Conservation (phyloP, 2,113 vertebrate species). For the Glaucidium brasilianum region DNA sequence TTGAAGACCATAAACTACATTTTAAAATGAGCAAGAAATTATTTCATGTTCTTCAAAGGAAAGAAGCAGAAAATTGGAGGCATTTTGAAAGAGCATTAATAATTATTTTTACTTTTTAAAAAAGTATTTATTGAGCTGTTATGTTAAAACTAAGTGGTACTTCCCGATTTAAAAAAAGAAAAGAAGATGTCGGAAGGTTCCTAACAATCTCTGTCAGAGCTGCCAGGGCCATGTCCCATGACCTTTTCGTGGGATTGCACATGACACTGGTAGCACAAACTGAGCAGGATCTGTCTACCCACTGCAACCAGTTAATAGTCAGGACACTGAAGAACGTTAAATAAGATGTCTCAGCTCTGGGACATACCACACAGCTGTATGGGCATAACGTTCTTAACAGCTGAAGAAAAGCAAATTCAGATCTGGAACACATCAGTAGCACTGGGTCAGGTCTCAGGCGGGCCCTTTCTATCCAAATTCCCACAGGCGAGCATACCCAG, state of each 20-base stretch:
- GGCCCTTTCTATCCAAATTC: neutral
- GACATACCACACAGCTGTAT: neutral
- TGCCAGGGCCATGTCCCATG: neutral
- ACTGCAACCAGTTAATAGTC: neutral
- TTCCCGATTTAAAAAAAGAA: neutral
- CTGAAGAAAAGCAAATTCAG: neutral
- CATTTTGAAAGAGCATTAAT: neutral
- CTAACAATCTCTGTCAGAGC: neutral
- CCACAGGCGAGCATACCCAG: neutral
- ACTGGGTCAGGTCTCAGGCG: neutral
- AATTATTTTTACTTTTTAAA: neutral
- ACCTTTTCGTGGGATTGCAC: neutral
- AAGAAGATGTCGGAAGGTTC: neutral
- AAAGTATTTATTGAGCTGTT: neutral
- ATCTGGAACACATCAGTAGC: neutral
- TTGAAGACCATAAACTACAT: neutral
- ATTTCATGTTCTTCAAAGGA: neutral
- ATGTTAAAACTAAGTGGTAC: neutral
- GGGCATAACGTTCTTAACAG: neutral
- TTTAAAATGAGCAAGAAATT: neutral
- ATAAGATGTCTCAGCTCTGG: neutral
- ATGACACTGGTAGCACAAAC: neutral
- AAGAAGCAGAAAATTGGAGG: neutral
- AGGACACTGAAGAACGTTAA: neutral
- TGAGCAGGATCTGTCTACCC: neutral